phyloP scores from a whole-genome alignment of 2,113 vertebrate species.

The Gopherus flavomarginatus region DNA sequence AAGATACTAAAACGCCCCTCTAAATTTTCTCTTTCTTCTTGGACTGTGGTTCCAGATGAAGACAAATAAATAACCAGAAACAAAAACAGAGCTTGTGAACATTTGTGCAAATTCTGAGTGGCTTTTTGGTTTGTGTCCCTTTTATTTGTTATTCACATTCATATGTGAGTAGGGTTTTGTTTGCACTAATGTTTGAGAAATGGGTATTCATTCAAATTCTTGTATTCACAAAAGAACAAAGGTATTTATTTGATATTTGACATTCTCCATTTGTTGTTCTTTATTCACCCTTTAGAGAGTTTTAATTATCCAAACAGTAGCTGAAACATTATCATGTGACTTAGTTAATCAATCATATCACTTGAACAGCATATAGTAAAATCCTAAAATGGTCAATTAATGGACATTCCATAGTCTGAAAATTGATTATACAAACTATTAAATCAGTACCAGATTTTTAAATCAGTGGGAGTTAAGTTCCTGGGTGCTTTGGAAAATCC shows the following conservation, averaged over 20 bases:
- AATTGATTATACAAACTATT: conserved; percentile 39
- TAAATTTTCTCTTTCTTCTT: background rate
- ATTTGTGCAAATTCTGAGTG: background rate
- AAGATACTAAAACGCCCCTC: background rate
- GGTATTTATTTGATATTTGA: too few species aligned
- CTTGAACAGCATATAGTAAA: background rate
- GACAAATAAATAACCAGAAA: background rate
- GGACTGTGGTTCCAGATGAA: background rate
- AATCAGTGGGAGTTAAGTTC: too few species aligned
- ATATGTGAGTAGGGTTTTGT: too few species aligned
- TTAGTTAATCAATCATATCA: background rate
- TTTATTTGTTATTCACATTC: too few species aligned
- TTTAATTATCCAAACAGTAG: background rate
- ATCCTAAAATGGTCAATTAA: background rate
- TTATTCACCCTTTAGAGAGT: background rate
- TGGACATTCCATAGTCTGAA: conserved; percentile 3
- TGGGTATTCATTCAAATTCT: too few species aligned
- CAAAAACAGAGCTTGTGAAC: background rate
- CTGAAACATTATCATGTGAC: background rate
- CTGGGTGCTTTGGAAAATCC: too few species aligned
- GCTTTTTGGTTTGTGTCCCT: background rate
- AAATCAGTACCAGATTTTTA: background rate
- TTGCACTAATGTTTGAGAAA: too few species aligned
- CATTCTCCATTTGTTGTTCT: background rate
- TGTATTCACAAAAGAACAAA: too few species aligned